Percentiles rank a stretch among this genome's conserved stretches.
phyloP scores from a whole-genome alignment of 2,888 invertebrate species.

The Hirtodrosophila trivittata region DNA sequence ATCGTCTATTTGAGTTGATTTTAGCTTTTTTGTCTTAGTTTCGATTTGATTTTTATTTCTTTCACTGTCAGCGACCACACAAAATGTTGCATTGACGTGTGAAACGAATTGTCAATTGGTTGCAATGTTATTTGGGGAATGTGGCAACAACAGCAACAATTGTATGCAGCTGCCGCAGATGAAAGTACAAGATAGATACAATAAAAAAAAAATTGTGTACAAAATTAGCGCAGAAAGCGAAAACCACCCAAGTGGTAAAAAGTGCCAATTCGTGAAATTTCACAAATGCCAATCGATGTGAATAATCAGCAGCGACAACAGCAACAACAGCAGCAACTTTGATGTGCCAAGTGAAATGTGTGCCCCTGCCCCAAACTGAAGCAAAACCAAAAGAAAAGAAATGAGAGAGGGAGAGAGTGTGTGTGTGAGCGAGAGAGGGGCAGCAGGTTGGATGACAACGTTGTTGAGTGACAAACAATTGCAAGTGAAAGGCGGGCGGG shows the following conservation, averaged over 20 bases:
- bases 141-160: constrained; percentile 43
- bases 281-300: constrained; percentile 77
- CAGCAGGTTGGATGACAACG: constrained; percentile 48
- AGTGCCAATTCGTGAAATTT: constrained; percentile 81
- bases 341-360: constrained; percentile 59
- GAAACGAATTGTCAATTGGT: constrained; percentile 60
- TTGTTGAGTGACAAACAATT: constrained; percentile 79
- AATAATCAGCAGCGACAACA: constrained; percentile 77
- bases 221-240: constrained; percentile 37
- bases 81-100: constrained; percentile 60
- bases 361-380: constrained; percentile 8
- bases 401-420: not conserved
- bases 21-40: not conserved
- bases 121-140: constrained; percentile 52
- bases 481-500: constrained; percentile 67
- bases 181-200: constrained; percentile 2
- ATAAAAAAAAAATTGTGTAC: constrained; percentile 22
- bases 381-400: constrained; percentile 9
- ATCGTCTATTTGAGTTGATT: not conserved
- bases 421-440: constrained; percentile 15
- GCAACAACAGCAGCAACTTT: constrained; percentile 56
- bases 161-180: not conserved
- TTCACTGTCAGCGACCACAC: constrained; percentile 55
- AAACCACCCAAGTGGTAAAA: constrained; percentile 72
- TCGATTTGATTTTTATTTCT: not conserved